Evolutionary conservation across 1,140 invertebrate species (phyloP).

Genomic region (Calliphora vicina): DNA sequence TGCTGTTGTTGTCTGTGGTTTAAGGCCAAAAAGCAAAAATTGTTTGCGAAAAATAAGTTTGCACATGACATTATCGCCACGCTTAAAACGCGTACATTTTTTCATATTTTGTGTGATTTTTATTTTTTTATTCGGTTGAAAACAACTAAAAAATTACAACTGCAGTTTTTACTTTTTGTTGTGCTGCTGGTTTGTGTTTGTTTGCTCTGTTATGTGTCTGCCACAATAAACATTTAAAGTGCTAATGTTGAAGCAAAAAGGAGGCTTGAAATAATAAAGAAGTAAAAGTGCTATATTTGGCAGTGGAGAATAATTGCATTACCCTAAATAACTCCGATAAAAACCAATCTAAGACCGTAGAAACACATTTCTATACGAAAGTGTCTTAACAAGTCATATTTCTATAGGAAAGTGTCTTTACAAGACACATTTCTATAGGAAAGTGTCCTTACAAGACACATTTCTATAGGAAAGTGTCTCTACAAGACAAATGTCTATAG

Average conservation of each 20-base stretch:
- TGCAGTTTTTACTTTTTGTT: background rate
- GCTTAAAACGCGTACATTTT: slow-evolving; percentile 21
- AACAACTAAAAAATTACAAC: background rate
- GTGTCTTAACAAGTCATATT: too few relatives aligned
- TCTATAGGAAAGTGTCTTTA: too few relatives aligned
- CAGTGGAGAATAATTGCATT: too few relatives aligned
- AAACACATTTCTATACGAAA: too few relatives aligned
- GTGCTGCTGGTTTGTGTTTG: background rate
- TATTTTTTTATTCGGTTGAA: background rate
- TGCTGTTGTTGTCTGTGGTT: slow-evolving; percentile 10
- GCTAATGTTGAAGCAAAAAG: background rate
- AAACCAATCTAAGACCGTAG: too few relatives aligned
- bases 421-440: too few relatives aligned
- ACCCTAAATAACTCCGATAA: too few relatives aligned
- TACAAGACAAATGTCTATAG: too few relatives aligned
- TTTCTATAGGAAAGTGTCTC: too few relatives aligned
- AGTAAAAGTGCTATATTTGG: background rate
- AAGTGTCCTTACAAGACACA: too few relatives aligned
- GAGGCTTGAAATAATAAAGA: background rate
- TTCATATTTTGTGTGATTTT: background rate
- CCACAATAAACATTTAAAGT: slow-evolving; percentile 2
- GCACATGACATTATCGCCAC: slow-evolving; percentile 30
- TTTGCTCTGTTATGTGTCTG: background rate
- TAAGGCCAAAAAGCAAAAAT: background rate
- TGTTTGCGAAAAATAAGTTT: background rate